phyloP scores from a whole-genome alignment of 2,888 invertebrate species.

The Hypomecis atomaria region DNA sequence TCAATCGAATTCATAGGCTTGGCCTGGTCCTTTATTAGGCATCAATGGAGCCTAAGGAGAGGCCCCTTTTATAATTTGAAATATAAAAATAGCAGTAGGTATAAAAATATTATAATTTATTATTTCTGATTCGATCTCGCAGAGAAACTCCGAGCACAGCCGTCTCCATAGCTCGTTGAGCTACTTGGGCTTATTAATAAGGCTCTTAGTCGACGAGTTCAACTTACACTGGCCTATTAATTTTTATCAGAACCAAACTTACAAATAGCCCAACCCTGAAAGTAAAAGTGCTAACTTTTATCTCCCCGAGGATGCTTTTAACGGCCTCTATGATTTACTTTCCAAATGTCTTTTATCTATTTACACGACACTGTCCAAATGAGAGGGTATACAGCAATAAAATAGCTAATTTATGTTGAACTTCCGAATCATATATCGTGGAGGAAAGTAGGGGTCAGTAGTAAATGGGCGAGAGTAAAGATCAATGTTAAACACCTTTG shows the following conservation, averaged over 20 bases:
- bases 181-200: neutral
- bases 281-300: slow-evolving; percentile 49
- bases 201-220: no score
- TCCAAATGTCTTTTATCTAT: slow-evolving; percentile 63
- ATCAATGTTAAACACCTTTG: slow-evolving; percentile 60
- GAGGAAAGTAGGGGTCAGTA: slow-evolving; percentile 40
- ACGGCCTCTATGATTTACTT: slow-evolving; percentile 64
- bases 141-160: no score
- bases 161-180: no score
- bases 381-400: slow-evolving; percentile 57
- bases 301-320: slow-evolving; percentile 46
- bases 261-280: slow-evolving; percentile 51
- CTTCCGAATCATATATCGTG: slow-evolving; percentile 24
- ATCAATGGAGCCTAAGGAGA: no score
- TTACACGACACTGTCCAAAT: slow-evolving; percentile 65
- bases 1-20: no score
- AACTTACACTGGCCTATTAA: neutral
- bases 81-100: no score
- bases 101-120: no score
- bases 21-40: no score
- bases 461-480: slow-evolving; percentile 46
- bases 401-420: slow-evolving; percentile 44
- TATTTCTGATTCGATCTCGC: no score
- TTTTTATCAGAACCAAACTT: neutral
- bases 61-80: no score